Conservation (phyloP, 1,140 invertebrate species). For the Cyrtorhinus lividipennis region DNA sequence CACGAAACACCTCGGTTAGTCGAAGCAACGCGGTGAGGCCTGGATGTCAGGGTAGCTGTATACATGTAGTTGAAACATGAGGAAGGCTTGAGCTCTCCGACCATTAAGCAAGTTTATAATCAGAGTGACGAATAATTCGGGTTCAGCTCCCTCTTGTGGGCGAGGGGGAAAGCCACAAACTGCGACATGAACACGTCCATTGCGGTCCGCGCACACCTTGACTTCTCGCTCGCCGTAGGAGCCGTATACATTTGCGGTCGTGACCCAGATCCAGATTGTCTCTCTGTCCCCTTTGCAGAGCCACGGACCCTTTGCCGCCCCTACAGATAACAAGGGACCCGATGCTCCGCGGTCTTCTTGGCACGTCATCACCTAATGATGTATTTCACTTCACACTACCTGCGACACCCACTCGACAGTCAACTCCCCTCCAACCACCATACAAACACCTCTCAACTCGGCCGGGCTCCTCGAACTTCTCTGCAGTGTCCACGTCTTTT, state of each 20-base stretch:
- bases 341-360: neutral
- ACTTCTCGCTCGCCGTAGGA: neutral
- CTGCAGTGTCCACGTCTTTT: too few species aligned
- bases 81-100: too few species aligned
- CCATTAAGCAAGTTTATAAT: neutral
- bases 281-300: neutral
- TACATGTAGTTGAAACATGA: too few species aligned
- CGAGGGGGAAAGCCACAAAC: neutral
- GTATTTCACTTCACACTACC: neutral
- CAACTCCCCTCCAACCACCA: too few species aligned
- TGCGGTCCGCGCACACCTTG: slow-evolving; percentile 5
- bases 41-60: too few species aligned
- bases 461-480: too few species aligned
- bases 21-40: too few species aligned
- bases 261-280: neutral
- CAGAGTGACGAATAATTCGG: neutral
- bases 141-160: neutral
- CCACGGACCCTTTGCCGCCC: too few species aligned
- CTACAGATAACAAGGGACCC: neutral
- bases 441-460: too few species aligned
- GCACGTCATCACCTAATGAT: slow-evolving; percentile 6
- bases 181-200: slow-evolving; percentile 9
- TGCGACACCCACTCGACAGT: neutral
- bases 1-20: too few species aligned
- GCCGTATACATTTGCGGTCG: neutral